Conservation (phyloP, 2,888 invertebrate genomes). For the Galerucella nymphaeae region DNA sequence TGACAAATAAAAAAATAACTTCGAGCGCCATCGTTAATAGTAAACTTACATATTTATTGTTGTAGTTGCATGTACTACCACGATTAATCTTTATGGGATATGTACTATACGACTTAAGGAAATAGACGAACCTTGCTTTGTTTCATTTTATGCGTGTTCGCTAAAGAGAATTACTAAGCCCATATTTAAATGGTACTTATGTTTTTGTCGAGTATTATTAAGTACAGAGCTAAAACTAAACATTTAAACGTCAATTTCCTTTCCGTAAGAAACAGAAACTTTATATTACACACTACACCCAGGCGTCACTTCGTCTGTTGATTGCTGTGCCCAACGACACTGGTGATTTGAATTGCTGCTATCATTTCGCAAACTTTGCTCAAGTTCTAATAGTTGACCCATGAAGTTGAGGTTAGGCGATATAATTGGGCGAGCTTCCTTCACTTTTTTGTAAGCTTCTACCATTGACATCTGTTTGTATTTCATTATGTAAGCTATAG, state of each 20-base stretch:
- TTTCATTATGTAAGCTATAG: constrained; percentile 95
- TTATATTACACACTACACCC: constrained; percentile 68
- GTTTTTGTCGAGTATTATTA: neutral
- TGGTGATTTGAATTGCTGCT: constrained; percentile 64
- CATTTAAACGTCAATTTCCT: constrained; percentile 32
- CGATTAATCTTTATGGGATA: too few species aligned
- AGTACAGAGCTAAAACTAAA: constrained; percentile 23
- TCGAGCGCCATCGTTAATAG: too few species aligned
- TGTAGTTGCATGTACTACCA: too few species aligned
- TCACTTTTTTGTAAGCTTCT: constrained; percentile 89
- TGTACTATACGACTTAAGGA: too few species aligned
- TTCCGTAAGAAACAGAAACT: constrained; percentile 24
- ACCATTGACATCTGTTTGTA: constrained; percentile 84
- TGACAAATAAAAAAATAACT: neutral
- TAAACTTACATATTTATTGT: too few species aligned
- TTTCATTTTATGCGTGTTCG: neutral
- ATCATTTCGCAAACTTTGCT: constrained; percentile 72
- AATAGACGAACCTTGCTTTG: too few species aligned
- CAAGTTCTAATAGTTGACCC: constrained; percentile 87
- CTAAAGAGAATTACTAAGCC: neutral
- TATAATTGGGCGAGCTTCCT: constrained; percentile 86
- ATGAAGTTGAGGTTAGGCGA: constrained; percentile 96
- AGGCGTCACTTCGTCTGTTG: constrained; percentile 68
- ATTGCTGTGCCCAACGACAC: constrained; percentile 68
- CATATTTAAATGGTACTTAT: neutral